These are phyloP conservation scores for Timema cristinae DNA, from an alignment of 2,888 invertebrate genomes.

Conservation along the genomic window DNA sequence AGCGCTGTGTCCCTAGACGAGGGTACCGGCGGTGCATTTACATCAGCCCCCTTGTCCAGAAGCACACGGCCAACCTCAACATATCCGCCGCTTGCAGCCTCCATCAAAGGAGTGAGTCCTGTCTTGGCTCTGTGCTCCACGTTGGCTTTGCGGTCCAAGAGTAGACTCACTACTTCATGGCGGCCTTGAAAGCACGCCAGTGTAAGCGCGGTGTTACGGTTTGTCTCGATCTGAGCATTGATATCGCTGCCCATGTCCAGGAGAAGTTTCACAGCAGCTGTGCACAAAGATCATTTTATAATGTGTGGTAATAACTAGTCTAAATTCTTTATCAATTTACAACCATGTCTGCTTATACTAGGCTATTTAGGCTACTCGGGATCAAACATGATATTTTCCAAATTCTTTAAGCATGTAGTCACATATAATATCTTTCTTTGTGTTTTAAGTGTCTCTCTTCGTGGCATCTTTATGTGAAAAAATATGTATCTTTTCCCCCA, in stretches of 20 bases:
- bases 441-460: too few relatives aligned
- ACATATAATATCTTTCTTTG: too few relatives aligned
- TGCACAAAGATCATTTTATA: conserved; percentile 37
- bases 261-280: conserved; percentile 86
- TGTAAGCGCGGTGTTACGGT: conserved; percentile 96
- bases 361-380: too few relatives aligned
- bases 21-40: conserved; percentile 97
- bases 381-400: too few relatives aligned
- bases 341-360: too few relatives aligned
- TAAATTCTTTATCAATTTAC: too few relatives aligned
- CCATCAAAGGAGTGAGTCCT: conserved; percentile 97
- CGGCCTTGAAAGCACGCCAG: conserved; percentile 99
- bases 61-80: conserved; percentile 96
- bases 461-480: too few relatives aligned
- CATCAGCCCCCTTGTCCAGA: conserved; percentile 95
- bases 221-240: conserved; percentile 99
- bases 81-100: conserved; percentile 98
- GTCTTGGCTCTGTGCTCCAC: conserved; percentile 99
- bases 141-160: conserved; percentile 95
- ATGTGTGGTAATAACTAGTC: too few relatives aligned
- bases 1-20: conserved; percentile 97
- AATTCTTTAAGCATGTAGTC: too few relatives aligned
- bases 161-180: conserved; percentile 94
- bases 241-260: conserved; percentile 98
- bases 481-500: too few relatives aligned